phyloP scores from a whole-genome alignment of 2,888 invertebrate genomes.

The Ramazzottius varieornatus region DNA sequence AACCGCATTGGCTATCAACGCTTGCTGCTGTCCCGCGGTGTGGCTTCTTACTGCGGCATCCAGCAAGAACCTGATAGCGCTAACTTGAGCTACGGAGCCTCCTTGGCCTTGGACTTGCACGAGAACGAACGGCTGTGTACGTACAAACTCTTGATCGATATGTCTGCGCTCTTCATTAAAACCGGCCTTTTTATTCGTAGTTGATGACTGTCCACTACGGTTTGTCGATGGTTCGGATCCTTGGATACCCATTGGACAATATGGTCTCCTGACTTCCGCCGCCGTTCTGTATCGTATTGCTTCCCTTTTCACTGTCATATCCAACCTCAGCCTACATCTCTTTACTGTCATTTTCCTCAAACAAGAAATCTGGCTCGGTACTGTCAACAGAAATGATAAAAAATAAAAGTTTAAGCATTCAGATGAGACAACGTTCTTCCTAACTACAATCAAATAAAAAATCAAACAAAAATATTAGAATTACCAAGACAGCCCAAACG shows the following conservation, averaged over 20 bases:
- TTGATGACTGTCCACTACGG: constrained; percentile 85
- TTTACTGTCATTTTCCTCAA: no score
- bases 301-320: no score
- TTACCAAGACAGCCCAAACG: no score
- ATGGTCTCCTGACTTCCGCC: neutral
- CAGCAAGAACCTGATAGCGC: constrained; percentile 66
- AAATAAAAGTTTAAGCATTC: no score
- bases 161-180: neutral
- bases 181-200: constrained; percentile 25
- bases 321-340: no score
- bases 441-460: no score
- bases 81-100: constrained; percentile 67
- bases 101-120: constrained; percentile 52
- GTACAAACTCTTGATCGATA: constrained; percentile 20
- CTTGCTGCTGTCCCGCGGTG: constrained; percentile 54
- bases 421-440: no score
- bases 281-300: no score
- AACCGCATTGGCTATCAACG: constrained; percentile 73
- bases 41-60: constrained; percentile 67
- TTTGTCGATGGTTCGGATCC: constrained; percentile 80
- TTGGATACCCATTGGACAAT: constrained; percentile 19
- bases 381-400: no score
- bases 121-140: constrained; percentile 70
- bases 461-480: no score
- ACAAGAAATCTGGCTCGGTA: no score